Percentiles rank a stretch among this genome's conserved stretches.
phyloP scores from a whole-genome alignment of 2,113 vertebrate species.

The Phycodurus eques region DNA sequence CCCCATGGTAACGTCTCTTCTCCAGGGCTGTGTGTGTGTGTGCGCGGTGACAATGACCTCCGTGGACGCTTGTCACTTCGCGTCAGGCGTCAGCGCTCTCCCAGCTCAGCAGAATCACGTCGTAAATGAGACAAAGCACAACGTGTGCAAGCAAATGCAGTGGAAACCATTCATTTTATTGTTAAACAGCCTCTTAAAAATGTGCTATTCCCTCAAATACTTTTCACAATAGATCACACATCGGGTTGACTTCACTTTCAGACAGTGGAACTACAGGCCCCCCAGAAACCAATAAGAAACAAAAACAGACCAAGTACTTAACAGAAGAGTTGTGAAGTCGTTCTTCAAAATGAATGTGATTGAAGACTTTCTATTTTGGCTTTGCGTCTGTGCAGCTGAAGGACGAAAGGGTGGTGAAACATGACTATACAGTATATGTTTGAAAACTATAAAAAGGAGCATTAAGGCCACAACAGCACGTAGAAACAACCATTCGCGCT shows the following conservation, averaged over 20 bases:
- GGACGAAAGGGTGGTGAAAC: no score
- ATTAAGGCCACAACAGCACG: neutral
- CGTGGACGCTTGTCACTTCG: constrained; percentile 46
- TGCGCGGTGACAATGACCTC: constrained; percentile 46
- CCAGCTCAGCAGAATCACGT: constrained; percentile 20
- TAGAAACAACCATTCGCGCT: no score
- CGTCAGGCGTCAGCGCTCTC: constrained; percentile 37
- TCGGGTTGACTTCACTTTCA: constrained; percentile 59
- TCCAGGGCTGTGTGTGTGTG: constrained; percentile 28
- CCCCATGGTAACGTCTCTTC: constrained; percentile 56
- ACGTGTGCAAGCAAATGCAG: neutral
- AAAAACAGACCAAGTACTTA: constrained; percentile 56
- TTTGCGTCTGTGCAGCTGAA: no score
- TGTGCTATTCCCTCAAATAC: constrained; percentile 66
- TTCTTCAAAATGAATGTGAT: neutral
- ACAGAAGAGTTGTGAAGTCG: constrained; percentile 32
- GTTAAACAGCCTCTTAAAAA: constrained; percentile 69
- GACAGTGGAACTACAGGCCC: constrained; percentile 50
- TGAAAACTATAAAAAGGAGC: neutral
- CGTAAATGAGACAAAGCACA: neutral
- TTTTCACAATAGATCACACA: constrained; percentile 55
- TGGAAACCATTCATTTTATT: constrained; percentile 72
- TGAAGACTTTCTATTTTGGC: no score
- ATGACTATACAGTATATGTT: no score
- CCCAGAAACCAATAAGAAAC: constrained; percentile 11